Conservation (phyloP, 1,140 invertebrate species). For the Drosophila eugracilis region DNA sequence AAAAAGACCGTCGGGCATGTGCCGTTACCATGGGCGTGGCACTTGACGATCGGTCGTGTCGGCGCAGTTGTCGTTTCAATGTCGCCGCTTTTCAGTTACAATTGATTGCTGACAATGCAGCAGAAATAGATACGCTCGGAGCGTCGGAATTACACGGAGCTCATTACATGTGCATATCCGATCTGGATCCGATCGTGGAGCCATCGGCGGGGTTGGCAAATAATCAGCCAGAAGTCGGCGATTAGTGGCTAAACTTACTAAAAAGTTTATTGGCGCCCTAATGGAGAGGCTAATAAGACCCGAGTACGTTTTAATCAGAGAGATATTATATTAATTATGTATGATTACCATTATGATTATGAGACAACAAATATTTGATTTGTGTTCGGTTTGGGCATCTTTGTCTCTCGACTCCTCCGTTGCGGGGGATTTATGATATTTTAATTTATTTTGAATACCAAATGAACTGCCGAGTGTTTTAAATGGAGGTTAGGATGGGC, state of each 20-base stretch:
- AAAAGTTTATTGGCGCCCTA: too few relatives aligned
- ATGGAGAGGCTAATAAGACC: too few relatives aligned
- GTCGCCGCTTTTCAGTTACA: constrained; percentile 67
- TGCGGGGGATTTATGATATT: constrained; percentile 62
- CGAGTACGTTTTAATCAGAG: neutral
- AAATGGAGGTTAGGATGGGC: constrained; percentile 60
- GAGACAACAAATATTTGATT: constrained; percentile 35
- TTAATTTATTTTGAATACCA: constrained; percentile 75
- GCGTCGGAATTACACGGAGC: constrained; percentile 1
- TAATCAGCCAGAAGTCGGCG: too few relatives aligned
- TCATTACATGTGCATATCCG: constrained; percentile 9
- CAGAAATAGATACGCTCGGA: constrained; percentile 27
- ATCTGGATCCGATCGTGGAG: constrained; percentile 41
- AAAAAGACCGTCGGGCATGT: constrained; percentile 62
- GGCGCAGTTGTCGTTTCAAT: constrained; percentile 48
- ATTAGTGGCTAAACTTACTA: too few relatives aligned
- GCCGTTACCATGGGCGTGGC: constrained; percentile 55
- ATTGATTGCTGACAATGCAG: constrained; percentile 70
- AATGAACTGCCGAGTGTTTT: constrained; percentile 81
- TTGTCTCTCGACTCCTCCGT: constrained; percentile 5
- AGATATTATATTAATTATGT: constrained; percentile 3
- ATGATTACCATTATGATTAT: constrained; percentile 40
- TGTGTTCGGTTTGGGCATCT: neutral
- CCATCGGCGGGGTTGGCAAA: too few relatives aligned
- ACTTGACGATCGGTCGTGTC: constrained; percentile 43